Base-by-base conservation (phyloP, 1,140 invertebrate species). In the Bombus terrestris region DNA sequence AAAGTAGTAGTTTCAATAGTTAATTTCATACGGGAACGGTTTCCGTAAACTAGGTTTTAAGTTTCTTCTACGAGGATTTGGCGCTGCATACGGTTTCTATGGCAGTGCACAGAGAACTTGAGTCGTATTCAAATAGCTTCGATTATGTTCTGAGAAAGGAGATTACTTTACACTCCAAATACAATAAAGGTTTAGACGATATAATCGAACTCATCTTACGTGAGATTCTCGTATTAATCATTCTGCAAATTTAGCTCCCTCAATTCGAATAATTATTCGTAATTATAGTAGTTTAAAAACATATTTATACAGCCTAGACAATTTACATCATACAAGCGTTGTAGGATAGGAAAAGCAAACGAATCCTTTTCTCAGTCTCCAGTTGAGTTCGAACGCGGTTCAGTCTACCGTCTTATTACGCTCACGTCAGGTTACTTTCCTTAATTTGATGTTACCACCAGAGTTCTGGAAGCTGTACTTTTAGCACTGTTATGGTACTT, bases 381-480 rank as follows among this genome's bases (percentile, higher is more conserved):
- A 15, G n/a, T 32, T 28, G 62, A 35, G 35, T 43, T 32, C 10
- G 41, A 68, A 68, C 35, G 12, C 13, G 62, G n/a, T 35, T 32
- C 62, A 32, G 41, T 9, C 41, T 25, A 12, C 25, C 77, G 77
- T 79, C 62, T 79, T 79, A 47, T 79, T 35, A 79, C 77, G 32
- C 4, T n/a, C 22, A 37, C 39, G 41, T 47, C 62, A 47, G 18
- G 77, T 68, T 43, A 35, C 77, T 79, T 68, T 68, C 77, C 32
- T 79, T 66, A 79, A 79, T 72, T 72, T 72, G 69, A 72, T 43
- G 39, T 72, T 72, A 39, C 69, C 41, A 13, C 39, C 13, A 0
- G 13, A 72, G 13, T 72, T 72, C 39, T 41, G 28, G 41, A 39
- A 72, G 28, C 35, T 66, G 37, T 37, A 15, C 64, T 18, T 37